Conservation (phyloP, 1,140 invertebrate genomes). For the Centruroides sculpturatus region DNA sequence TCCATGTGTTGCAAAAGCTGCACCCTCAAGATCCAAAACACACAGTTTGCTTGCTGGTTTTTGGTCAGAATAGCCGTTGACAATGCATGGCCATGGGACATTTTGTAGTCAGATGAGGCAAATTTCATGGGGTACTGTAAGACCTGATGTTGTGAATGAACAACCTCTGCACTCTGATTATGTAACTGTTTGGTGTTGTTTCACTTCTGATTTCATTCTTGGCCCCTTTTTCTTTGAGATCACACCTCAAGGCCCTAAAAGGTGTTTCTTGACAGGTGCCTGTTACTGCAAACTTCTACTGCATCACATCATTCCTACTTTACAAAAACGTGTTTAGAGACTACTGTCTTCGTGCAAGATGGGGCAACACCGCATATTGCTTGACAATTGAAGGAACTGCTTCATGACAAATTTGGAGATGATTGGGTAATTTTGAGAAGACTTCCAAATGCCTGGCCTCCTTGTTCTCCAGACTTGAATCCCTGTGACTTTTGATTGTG, state of each 20-base stretch:
- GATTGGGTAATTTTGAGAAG: background rate
- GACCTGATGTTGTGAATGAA: background rate
- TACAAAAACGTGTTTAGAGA: slow-evolving; percentile 3
- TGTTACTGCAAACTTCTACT: background rate
- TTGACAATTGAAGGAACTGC: background rate
- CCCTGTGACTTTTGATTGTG: background rate
- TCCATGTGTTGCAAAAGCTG: background rate
- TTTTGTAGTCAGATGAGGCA: background rate
- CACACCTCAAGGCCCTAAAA: background rate
- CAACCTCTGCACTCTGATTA: background rate
- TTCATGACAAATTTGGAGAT: background rate
- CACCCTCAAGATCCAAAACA: background rate
- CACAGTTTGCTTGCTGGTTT: background rate
- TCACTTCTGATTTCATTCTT: slow-evolving; percentile 3
- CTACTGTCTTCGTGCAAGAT: slow-evolving; percentile 5
- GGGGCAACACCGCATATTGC: background rate
- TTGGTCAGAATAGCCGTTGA: background rate
- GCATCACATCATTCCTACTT: background rate
- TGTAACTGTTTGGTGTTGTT: background rate
- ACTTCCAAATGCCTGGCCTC: background rate
- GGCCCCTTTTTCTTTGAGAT: background rate
- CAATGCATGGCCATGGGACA: slow-evolving; percentile 1
- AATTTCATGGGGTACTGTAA: background rate
- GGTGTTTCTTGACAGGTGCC: background rate
- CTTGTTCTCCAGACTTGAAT: background rate